phyloP scores from a whole-genome alignment of 2,797 vertebrate species.

The Esox masquinongy region DNA sequence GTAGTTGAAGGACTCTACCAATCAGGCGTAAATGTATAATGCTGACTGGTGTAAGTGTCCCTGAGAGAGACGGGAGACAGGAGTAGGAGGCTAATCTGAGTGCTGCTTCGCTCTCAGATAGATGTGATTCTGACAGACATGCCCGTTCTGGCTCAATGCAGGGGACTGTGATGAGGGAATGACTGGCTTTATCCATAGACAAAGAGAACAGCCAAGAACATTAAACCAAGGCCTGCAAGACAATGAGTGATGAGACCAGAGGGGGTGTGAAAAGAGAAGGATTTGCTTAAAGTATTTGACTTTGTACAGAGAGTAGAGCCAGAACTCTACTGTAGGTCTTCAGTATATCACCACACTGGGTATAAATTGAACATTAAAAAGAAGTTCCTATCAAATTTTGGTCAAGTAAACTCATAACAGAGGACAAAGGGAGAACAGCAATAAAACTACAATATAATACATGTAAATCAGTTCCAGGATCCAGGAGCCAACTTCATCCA shows the following conservation, averaged over 20 bases:
- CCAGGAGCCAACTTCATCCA: neutral
- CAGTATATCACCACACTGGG: neutral
- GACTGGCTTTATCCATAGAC: conserved; percentile 41
- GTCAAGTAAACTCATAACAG: neutral
- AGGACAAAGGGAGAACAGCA: neutral
- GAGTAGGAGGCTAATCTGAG: conserved; percentile 13
- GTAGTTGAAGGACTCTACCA: conserved; percentile 57
- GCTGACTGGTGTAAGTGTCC: conserved; percentile 16
- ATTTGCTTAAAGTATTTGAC: neutral
- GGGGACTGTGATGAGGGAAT: conserved; percentile 21
- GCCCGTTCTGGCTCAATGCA: conserved; percentile 48
- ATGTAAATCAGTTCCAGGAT: neutral
- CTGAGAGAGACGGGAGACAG: conserved; percentile 10
- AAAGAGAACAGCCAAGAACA: conserved; percentile 8
- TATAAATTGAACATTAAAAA: neutral
- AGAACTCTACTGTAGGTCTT: neutral
- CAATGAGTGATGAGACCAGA: neutral
- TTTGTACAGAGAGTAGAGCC: neutral
- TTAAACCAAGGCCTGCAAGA: conserved; percentile 6
- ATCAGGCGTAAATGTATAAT: conserved; percentile 46
- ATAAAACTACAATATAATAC: neutral
- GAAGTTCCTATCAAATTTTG: neutral
- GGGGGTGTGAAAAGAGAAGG: neutral
- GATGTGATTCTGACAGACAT: conserved; percentile 57
- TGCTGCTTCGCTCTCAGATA: conserved; percentile 39